phyloP scores from a whole-genome alignment of 2,797 vertebrate species.

The Sebastolobus altivelis region DNA sequence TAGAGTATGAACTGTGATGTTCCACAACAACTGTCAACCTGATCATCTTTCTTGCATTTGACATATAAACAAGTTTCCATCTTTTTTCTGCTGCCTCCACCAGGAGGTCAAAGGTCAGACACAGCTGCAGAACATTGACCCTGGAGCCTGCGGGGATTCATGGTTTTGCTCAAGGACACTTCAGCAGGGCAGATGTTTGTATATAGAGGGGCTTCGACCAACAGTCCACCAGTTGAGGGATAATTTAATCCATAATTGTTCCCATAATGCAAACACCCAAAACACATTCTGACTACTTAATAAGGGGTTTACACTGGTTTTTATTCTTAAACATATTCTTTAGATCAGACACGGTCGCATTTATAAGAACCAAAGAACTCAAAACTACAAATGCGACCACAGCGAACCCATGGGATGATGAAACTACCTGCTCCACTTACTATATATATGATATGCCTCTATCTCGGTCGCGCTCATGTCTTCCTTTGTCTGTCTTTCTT shows the following conservation, averaged over 20 bases:
- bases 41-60: neutral
- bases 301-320: neutral
- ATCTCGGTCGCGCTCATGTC: neutral
- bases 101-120: slow-evolving; percentile 33
- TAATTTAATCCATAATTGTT: neutral
- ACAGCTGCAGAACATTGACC: neutral
- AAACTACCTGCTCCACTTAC: slow-evolving; percentile 32
- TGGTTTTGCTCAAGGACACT: neutral
- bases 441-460: neutral
- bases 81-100: neutral
- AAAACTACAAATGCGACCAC: slow-evolving; percentile 22
- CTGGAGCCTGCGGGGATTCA: neutral
- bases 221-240: neutral
- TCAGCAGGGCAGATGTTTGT: slow-evolving; percentile 9
- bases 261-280: neutral
- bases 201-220: neutral
- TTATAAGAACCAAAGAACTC: slow-evolving; percentile 27
- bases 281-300: neutral
- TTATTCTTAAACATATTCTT: neutral
- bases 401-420: slow-evolving; percentile 17
- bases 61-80: neutral
- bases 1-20: neutral
- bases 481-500: slow-evolving; percentile 13
- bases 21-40: neutral
- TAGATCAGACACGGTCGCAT: slow-evolving; percentile 3